These are phyloP conservation scores for Sebastes glaucus DNA, from an alignment of 2,797 vertebrate genomes.

Conservation along the genomic window DNA sequence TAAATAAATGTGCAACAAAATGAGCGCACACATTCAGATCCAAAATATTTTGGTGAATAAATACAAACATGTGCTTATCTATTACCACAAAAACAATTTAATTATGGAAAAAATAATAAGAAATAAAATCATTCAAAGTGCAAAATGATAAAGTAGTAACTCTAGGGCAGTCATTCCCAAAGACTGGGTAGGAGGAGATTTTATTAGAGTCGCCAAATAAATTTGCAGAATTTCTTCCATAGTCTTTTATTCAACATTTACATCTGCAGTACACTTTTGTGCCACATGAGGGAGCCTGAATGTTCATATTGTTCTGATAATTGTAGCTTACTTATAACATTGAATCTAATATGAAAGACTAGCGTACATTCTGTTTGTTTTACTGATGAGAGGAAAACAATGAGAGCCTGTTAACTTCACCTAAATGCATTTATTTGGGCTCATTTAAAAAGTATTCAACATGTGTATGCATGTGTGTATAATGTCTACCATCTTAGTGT, in stretches of 20 bases:
- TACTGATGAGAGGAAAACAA: too few relatives aligned
- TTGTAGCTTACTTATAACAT: too few relatives aligned
- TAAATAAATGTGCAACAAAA: constrained; percentile 9
- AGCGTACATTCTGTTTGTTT: not conserved
- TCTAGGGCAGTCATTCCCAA: not conserved
- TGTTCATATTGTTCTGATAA: too few relatives aligned
- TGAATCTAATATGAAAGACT: too few relatives aligned
- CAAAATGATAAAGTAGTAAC: not conserved
- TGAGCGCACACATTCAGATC: not conserved
- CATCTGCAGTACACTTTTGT: too few relatives aligned
- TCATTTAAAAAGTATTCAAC: too few relatives aligned
- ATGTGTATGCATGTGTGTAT: too few relatives aligned
- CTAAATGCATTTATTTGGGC: too few relatives aligned
- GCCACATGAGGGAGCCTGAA: not conserved
- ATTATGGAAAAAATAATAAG: not conserved
- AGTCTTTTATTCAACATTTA: too few relatives aligned
- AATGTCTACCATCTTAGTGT: not conserved
- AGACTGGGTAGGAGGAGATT: not conserved
- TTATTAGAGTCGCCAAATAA: too few relatives aligned
- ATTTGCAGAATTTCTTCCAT: too few relatives aligned
- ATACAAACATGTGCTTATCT: not conserved
- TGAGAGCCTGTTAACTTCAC: too few relatives aligned
- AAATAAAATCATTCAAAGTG: not conserved
- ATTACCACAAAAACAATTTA: not conserved
- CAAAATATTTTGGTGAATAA: not conserved